A percentile compares a stretch with the other conserved stretches of the same genome.
Evolutionary conservation across 2,113 vertebrate genomes (phyloP).

Genomic region (Spheniscus mendiculus): DNA sequence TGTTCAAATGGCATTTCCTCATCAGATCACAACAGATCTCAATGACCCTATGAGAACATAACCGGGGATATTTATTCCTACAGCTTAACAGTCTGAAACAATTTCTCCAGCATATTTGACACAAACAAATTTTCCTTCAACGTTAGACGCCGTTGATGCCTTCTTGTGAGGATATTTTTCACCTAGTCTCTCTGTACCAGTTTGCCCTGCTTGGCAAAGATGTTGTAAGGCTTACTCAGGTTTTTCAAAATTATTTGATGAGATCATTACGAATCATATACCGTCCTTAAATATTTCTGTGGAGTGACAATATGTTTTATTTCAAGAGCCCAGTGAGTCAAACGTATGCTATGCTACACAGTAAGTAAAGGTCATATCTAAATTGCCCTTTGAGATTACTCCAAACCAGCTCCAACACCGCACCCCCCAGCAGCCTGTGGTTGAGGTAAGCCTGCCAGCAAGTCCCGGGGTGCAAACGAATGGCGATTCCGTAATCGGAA

Average conservation of each 20-base stretch:
- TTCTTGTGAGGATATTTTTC: background rate
- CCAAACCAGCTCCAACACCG: background rate
- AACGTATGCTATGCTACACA: background rate
- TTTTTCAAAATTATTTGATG: background rate
- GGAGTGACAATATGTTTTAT: background rate
- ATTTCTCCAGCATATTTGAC: background rate
- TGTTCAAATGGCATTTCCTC: background rate
- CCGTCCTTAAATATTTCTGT: background rate
- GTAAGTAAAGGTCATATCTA: background rate
- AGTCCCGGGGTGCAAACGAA: background rate
- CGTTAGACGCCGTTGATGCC: accelerated
- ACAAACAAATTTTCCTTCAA: background rate
- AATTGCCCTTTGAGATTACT: background rate
- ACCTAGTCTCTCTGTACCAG: background rate
- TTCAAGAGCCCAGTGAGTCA: background rate
- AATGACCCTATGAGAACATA: background rate
- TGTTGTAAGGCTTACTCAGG: background rate
- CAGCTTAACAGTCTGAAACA: background rate
- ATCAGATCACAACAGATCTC: background rate
- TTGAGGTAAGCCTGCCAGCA: background rate
- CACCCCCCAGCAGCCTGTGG: background rate
- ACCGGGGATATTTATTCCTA: background rate
- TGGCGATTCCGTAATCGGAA: too few relatives aligned
- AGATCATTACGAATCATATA: background rate
- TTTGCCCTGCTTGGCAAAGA: background rate